These are phyloP conservation scores for Takifugu flavidus DNA, from an alignment of 2,113 vertebrate species.

Conservation along the genomic window DNA sequence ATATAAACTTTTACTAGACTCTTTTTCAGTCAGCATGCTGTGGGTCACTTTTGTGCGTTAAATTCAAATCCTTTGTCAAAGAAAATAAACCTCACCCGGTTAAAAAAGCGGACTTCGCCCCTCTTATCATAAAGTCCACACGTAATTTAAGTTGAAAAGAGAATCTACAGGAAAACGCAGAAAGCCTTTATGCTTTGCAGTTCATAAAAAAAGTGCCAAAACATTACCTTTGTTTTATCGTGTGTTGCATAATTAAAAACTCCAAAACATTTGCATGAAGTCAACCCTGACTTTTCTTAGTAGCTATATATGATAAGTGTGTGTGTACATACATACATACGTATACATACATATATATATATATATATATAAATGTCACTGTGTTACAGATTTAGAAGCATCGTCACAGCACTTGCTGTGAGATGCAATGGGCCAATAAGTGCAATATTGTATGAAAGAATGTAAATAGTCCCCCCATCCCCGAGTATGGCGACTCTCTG, in stretches of 20 bases:
- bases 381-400: constrained; percentile 72
- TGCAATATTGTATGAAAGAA: constrained; percentile 98
- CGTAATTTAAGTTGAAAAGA: no score
- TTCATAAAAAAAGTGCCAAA: constrained; percentile 56
- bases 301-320: no score
- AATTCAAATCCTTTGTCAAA: no score
- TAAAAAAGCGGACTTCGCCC: no score
- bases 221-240: constrained; percentile 33
- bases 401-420: constrained; percentile 79
- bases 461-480: constrained; percentile 87
- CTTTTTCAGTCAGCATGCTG: no score
- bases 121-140: no score
- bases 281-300: no score
- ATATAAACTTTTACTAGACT: constrained; percentile 33
- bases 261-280: no score
- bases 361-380: constrained; percentile 65
- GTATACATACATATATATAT: neutral
- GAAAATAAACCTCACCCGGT: no score
- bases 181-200: no score
- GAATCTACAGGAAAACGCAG: no score
- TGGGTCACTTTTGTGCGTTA: no score
- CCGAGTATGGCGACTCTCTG: constrained; percentile 56
- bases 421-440: constrained; percentile 97
- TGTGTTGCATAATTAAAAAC: constrained; percentile 8
- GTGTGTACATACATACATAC: constrained; percentile 10